Base-by-base conservation (phyloP, 2,797 vertebrate genomes). In the Cephalopachus bancanus region DNA sequence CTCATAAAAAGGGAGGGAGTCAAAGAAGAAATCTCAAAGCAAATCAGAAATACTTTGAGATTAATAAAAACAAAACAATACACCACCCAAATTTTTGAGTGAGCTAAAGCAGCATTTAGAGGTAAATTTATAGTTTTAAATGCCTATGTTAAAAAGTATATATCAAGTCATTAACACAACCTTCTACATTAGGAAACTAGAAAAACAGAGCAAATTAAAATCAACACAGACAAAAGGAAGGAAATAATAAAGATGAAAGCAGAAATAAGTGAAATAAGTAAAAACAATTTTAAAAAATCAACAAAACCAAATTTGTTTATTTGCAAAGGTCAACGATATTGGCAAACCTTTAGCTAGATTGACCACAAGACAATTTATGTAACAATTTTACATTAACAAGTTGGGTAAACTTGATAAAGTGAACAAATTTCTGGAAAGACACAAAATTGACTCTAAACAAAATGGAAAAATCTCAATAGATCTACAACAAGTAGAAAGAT, bases 181-280 rank as follows among this genome's bases (percentile, higher is more conserved):
- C 22, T 69, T 91, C 33, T 14, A 59, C 62, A 17, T 89, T 89
- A 76, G 85, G 15, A 90, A 87, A 83, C 16, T 69, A 57, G 62
- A 55, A 86, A 74, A 95, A 90, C 37, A 81, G 16, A 91, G 20
- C 16, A 89, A 78, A 59, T 11, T 67, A 69, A 91, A 86, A 49
- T 28, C 59, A 92, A 88, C 80, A 9, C 55, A 88, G 28, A 57
- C 6, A 3, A 62, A 80, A 78, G 11, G 3, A 80, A 89, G 15
- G 16, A 92, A 92, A 83, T 59, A 79, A 51, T 79, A 84, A 88
- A 69, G 26, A 65, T 74, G 7, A 28, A 11, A 79, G 16, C 7
- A 79, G 4, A 72, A 59, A 60, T 4, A 89, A 83, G 53, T 79
- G 3, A 94, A 74, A 84, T 6, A 85, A n/a, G 33, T 64, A 72